phyloP scores from a whole-genome alignment of 2,113 vertebrate species.

The Pseudopodoces humilis region DNA sequence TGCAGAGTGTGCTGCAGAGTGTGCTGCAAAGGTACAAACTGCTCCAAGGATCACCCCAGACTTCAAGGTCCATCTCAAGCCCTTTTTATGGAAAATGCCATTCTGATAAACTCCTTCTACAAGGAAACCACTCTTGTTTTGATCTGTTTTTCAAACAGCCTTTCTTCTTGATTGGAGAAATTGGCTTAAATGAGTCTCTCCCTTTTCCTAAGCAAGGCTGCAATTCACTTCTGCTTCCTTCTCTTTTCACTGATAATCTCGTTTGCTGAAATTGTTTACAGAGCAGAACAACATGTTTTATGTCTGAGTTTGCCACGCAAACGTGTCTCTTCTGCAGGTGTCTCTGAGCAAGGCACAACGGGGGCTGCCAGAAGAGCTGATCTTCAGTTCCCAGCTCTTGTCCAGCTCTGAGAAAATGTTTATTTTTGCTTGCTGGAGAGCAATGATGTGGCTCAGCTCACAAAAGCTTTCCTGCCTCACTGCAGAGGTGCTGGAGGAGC shows the following conservation, averaged over 20 bases:
- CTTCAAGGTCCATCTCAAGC: not conserved
- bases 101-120: not conserved
- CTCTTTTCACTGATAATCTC: not conserved
- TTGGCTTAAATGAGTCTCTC: conserved; percentile 3
- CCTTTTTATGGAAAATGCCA: not conserved
- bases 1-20: rapidly evolving
- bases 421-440: not conserved
- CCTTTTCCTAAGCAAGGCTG: not conserved
- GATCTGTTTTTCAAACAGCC: conserved; percentile 23
- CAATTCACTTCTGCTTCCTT: not conserved
- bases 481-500: not conserved
- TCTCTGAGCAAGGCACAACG: not conserved
- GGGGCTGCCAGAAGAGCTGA: not conserved
- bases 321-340: not conserved
- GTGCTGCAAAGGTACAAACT: not conserved
- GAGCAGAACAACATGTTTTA: not conserved
- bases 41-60: not conserved
- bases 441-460: not conserved
- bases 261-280: not conserved
- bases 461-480: not conserved
- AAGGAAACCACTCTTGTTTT: not conserved
- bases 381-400: not conserved
- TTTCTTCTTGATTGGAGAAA: conserved; percentile 36
- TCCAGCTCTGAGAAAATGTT: not conserved
- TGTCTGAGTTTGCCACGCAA: not conserved